Percentiles rank a stretch among this genome's conserved stretches.
Conservation (phyloP, 2,113 vertebrate species). For the Bufo gargarizans region DNA sequence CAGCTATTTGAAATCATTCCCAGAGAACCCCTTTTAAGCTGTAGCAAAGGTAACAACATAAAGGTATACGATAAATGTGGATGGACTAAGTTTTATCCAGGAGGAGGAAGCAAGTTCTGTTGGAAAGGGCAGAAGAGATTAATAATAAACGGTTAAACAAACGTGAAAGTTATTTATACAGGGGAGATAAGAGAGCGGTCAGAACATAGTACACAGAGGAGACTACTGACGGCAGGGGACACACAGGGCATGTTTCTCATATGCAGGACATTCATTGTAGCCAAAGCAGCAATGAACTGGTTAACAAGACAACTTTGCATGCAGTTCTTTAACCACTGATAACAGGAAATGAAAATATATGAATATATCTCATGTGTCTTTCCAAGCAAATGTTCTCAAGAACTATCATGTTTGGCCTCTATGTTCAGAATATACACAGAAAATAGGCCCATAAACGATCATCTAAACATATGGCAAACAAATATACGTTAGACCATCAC, state of each 20-base stretch:
- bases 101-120: not conserved
- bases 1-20: no score
- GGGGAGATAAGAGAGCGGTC: constrained; percentile 15
- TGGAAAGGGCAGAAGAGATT: constrained; percentile 2
- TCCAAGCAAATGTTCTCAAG: no score
- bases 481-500: not conserved
- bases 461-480: not conserved
- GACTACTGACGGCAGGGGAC: not conserved
- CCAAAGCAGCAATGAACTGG: not conserved
- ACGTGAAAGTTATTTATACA: constrained; percentile 40
- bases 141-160: constrained; percentile 50
- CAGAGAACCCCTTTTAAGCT: not conserved
- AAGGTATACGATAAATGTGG: not conserved
- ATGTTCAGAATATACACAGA: not conserved
- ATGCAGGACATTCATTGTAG: not conserved
- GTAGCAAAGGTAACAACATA: not conserved
- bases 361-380: no score
- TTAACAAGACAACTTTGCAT: not conserved
- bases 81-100: not conserved
- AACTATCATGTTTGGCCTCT: no score
- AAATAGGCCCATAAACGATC: not conserved
- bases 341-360: not conserved
- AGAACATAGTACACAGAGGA: constrained; percentile 14
- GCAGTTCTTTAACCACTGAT: not conserved
- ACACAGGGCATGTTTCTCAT: not conserved